Percentiles rank a stretch among this genome's conserved stretches.
Evolutionary conservation across 2,797 vertebrate species (phyloP).

Genomic region (Meda fulgida): DNA sequence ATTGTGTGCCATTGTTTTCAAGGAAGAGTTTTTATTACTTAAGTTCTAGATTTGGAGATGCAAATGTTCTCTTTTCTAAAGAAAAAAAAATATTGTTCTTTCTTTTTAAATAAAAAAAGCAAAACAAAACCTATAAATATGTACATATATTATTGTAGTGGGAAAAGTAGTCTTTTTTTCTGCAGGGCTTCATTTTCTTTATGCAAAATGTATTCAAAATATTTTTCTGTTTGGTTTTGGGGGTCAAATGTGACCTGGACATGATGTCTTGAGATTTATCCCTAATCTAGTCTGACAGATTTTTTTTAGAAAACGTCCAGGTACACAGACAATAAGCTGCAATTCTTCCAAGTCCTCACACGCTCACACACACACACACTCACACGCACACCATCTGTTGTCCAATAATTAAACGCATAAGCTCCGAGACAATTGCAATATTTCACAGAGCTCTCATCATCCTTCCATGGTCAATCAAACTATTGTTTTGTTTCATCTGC

Average conservation of each 20-base stretch:
- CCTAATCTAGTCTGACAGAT: background rate
- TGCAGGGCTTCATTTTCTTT: background rate
- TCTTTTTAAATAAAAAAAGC: too few species aligned
- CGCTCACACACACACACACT: slow-evolving; percentile 2
- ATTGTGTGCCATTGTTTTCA: too few species aligned
- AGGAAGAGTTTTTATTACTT: background rate
- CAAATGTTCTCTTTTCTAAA: background rate
- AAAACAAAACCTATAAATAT: background rate
- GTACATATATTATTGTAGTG: background rate
- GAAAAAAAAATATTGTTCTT: too few species aligned
- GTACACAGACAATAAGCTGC: background rate
- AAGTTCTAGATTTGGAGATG: background rate
- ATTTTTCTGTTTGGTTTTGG: background rate
- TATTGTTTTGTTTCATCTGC: slow-evolving; percentile 1
- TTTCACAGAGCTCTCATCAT: slow-evolving; percentile 6
- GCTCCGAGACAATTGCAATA: slow-evolving; percentile 19
- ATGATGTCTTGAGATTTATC: background rate
- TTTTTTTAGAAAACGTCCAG: slow-evolving; percentile 46
- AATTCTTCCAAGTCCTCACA: slow-evolving; percentile 15
- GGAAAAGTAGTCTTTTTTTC: background rate
- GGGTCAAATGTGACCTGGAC: background rate
- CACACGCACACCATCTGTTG: slow-evolving; percentile 26
- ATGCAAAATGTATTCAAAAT: background rate
- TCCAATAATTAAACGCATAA: slow-evolving; percentile 14
- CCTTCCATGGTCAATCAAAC: background rate